Base-by-base conservation (phyloP, 2,888 invertebrate genomes). In the Thecocarcelia acutangulata region DNA sequence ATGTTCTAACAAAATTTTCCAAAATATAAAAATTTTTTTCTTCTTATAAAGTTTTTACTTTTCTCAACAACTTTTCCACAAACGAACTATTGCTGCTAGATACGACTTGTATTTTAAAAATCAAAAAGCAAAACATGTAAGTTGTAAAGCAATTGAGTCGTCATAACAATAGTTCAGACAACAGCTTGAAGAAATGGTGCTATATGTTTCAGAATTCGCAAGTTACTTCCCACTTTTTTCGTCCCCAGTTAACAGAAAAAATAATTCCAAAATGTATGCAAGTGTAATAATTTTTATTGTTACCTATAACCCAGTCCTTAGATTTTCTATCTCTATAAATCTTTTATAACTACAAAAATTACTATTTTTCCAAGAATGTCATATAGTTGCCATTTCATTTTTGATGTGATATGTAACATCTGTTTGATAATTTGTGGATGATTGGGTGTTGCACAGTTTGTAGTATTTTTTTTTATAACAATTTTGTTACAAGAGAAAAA, bases 141-240 rank as follows among this genome's bases (percentile, higher is more conserved):
- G n/a, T n/a, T n/a, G n/a, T n/a, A n/a, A 24, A 24, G 24, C 24
- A 89, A 90, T 90, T 87, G 86, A 87, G 88, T 88, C 88, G 89
- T 90, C 90, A 90, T 88, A 87, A 87, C 89, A 86, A 87, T 87
- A 89, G 87, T 87, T 88, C 37, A 40, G 44, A 63, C 72, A 77
- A 73, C 81, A 81, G 81, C 77, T 69, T 74, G 73, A 56, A 15
- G 37, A 81, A 70, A 70, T 77, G 37, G 72, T 76, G n/a, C n/a
- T n/a, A 68, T 50, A 73, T 69, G 63, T 56, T 37, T 40, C 56
- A 68, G 58, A 58, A 28, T 0, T 37, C 6, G 19, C 13, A 44
- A 52, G 12, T 15, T 70, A 17, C 17, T 8, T 33, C 4, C 13
- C 15, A 8, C 61, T 17, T 11, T 28, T 12, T 24, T 24, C 24